Evolutionary conservation across 37 sponge, comb jelly and placozoan genomes (phyloP).

Genomic region (Hexactinellida sp.): DNA sequence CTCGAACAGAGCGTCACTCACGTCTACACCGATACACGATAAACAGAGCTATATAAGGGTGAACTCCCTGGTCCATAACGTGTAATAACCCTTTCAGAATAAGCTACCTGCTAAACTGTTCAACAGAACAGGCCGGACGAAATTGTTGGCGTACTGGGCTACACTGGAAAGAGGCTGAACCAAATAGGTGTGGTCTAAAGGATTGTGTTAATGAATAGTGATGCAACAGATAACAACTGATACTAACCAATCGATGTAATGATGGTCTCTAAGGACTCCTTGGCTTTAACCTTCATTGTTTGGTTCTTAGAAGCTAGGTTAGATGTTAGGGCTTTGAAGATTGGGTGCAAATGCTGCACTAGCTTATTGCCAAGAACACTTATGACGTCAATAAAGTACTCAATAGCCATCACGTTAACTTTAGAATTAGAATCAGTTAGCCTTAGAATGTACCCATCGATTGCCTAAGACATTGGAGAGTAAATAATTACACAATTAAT

Average conservation of each 20-base stretch:
- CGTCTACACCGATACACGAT: slow-evolving; percentile 27
- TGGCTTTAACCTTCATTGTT: slow-evolving; percentile 39
- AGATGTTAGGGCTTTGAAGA: slow-evolving; percentile 44
- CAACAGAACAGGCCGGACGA: slow-evolving; percentile 53
- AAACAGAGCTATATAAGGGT: too few relatives aligned
- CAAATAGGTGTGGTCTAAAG: slow-evolving; percentile 41
- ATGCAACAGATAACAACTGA: not conserved
- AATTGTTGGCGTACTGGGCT: slow-evolving; percentile 47
- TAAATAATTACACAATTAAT: too few relatives aligned
- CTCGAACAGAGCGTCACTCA: slow-evolving; percentile 20
- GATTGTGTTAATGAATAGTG: too few relatives aligned
- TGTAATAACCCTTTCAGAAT: too few relatives aligned
- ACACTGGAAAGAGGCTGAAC: slow-evolving; percentile 46
- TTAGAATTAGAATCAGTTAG: slow-evolving; percentile 73
- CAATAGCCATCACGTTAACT: slow-evolving; percentile 64
- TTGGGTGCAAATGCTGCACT: slow-evolving; percentile 24
- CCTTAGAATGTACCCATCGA: slow-evolving; percentile 58
- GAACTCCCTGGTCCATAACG: not conserved
- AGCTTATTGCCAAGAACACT: slow-evolving; percentile 43
- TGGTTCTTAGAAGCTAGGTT: slow-evolving; percentile 52
- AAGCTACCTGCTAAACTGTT: slow-evolving; percentile 48
- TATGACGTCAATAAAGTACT: slow-evolving; percentile 48
- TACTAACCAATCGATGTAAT: slow-evolving; percentile 39
- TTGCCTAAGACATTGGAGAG: slow-evolving; percentile 37
- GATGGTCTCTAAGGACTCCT: slow-evolving; percentile 40